Percentiles rank a stretch among this genome's conserved stretches.
These are phyloP conservation scores for Thumatha senex DNA, from an alignment of 2,888 invertebrate genomes.

Conservation along the genomic window DNA sequence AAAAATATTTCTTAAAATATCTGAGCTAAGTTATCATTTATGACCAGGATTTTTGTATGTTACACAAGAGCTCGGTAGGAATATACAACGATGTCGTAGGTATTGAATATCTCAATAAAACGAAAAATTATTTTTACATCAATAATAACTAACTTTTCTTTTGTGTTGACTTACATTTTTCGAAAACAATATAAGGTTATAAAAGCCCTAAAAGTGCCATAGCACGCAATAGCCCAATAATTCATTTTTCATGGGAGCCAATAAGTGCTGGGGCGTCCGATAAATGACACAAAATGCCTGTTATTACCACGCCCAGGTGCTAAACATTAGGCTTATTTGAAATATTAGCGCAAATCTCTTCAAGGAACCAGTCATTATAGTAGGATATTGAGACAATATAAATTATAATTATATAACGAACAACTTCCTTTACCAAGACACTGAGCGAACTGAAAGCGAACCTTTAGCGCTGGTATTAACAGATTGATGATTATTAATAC, in stretches of 20 bases:
- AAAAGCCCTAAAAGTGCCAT: constrained; percentile 22
- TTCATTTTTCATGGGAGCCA: constrained; percentile 33
- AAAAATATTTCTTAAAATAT: too few relatives aligned
- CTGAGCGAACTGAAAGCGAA: too few relatives aligned
- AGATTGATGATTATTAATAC: too few relatives aligned
- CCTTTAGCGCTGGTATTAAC: too few relatives aligned
- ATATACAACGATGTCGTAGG: too few relatives aligned
- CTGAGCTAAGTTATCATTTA: too few relatives aligned
- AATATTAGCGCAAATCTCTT: constrained; percentile 29
- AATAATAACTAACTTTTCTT: constrained; percentile 1
- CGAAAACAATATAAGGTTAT: constrained; percentile 19
- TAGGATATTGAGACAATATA: too few relatives aligned
- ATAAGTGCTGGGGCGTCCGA: constrained; percentile 28
- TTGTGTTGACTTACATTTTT: constrained; percentile 1
- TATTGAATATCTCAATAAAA: too few relatives aligned
- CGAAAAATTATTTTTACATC: constrained; percentile 1
- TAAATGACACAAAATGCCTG: constrained; percentile 31
- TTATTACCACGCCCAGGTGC: constrained; percentile 36
- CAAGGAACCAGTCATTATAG: constrained; percentile 1
- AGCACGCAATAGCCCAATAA: constrained; percentile 27
- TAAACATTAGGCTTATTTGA: constrained; percentile 27
- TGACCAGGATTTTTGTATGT: too few relatives aligned
- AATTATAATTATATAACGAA: too few relatives aligned
- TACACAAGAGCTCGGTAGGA: too few relatives aligned
- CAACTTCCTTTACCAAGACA: too few relatives aligned